Percentiles rank a stretch among this genome's conserved stretches.
These are phyloP conservation scores for Drosophila nigrodunni DNA, from an alignment of 1,140 invertebrate genomes.

Conservation along the genomic window DNA sequence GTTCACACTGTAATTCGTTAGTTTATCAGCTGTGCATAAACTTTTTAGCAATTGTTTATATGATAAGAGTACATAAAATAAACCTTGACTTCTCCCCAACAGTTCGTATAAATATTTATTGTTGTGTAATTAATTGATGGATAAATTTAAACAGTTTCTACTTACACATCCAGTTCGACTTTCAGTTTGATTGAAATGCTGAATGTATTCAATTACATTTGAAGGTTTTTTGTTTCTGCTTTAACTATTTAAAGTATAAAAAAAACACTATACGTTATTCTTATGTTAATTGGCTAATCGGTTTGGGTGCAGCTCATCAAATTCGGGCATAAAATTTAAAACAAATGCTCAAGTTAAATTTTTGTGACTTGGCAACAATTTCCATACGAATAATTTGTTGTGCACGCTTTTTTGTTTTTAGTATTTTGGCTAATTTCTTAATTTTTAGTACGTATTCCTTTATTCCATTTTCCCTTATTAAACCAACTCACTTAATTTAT, in stretches of 20 bases:
- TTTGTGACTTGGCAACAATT: constrained; percentile 13
- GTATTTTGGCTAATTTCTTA: constrained; percentile 1
- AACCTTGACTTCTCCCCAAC: constrained; percentile 39
- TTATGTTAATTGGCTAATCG: constrained; percentile 56
- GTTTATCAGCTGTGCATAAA: constrained; percentile 30
- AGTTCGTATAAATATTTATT: constrained; percentile 38
- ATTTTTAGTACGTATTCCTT: constrained; percentile 12
- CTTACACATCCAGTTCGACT: constrained; percentile 35
- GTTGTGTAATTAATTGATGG: constrained; percentile 45
- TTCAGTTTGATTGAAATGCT: constrained; percentile 41
- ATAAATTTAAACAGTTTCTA: constrained; percentile 17
- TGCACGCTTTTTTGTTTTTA: neutral
- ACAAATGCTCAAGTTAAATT: constrained; percentile 26
- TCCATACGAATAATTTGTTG: constrained; percentile 14
- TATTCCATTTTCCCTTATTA: constrained; percentile 14
- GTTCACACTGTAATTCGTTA: neutral
- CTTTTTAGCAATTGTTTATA: constrained; percentile 56
- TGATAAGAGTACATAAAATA: constrained; percentile 35
- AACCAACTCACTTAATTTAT: constrained; percentile 39
- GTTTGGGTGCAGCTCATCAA: constrained; percentile 47
- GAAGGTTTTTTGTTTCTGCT: constrained; percentile 44
- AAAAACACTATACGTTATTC: constrained; percentile 40
- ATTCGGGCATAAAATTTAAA: constrained; percentile 29
- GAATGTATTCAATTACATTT: constrained; percentile 52
- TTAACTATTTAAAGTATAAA: constrained; percentile 17